Percentiles rank a stretch among this genome's conserved stretches.
These are phyloP conservation scores for Limenitis camilla DNA, from an alignment of 2,888 invertebrate species.

Conservation along the genomic window DNA sequence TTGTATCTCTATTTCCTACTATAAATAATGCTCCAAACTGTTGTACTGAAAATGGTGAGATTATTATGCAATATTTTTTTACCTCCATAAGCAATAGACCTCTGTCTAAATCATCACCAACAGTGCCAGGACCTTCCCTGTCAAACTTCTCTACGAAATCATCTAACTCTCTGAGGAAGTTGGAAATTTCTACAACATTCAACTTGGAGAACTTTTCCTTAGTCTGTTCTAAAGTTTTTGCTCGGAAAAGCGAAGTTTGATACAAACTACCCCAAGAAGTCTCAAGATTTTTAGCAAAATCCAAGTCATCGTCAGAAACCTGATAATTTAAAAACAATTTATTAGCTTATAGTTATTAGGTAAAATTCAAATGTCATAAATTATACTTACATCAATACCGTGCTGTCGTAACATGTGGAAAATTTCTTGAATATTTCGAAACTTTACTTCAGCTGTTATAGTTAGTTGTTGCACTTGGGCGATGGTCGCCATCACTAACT, in stretches of 20 bases:
- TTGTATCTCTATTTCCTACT: no score
- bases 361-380: neutral
- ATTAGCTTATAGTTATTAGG: neutral
- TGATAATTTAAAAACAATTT: neutral
- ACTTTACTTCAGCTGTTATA: constrained; percentile 84
- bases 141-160: constrained; percentile 84
- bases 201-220: constrained; percentile 90
- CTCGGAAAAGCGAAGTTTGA: constrained; percentile 79
- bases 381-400: constrained; percentile 73
- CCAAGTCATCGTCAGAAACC: constrained; percentile 72
- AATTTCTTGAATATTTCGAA: constrained; percentile 83
- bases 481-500: constrained; percentile 89
- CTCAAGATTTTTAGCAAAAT: constrained; percentile 76
- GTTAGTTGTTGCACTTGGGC: constrained; percentile 82
- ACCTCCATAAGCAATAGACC: constrained; percentile 83
- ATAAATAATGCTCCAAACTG: no score
- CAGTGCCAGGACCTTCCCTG: constrained; percentile 84
- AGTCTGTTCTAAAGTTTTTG: constrained; percentile 82
- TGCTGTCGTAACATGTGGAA: constrained; percentile 84
- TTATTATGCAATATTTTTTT: constrained; percentile 4
- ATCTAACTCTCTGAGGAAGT: constrained; percentile 76
- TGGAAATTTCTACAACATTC: constrained; percentile 82
- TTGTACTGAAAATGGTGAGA: neutral
- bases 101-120: constrained; percentile 83
- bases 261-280: constrained; percentile 81